Evolutionary conservation across 2,113 vertebrate genomes (phyloP), one percentile per base, ranked within the genome.

Genomic region (Cephalopholis sonnerati): DNA sequence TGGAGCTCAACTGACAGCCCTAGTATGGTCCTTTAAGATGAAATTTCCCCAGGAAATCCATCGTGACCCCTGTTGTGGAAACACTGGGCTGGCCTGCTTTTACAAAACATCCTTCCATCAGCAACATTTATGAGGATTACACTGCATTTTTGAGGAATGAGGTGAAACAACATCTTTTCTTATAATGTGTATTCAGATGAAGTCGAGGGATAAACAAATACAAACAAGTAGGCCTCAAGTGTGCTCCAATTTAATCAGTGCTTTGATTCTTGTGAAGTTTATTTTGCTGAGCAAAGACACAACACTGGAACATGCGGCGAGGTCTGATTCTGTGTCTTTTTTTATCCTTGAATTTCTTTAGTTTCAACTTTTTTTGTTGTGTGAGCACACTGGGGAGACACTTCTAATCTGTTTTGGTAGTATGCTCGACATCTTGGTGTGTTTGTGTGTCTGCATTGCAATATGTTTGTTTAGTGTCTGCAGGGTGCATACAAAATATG

Each of bases 401-500:
- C 66, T 68, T 50, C 25, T 61, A 64, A 46, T 77, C 39, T 73
- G 25, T 63, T 69, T 71, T 27, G 39, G 48, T 25, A 13, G n/a
- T 44, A 16, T 27, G 39, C 54, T 24, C 50, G 72, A 70, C 65
- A 36, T 27, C 36, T 12, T 67, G 58, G 29, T 53, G 39, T 46
- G n/a, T 25, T 27, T 63, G 48, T 17, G 10, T 51, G 20, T 53
- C 10, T 29, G 12, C 46, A 25, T 24, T 32, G 46, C 36, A 46
- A 58, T 20, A 51, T 62, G 57, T 83, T 74, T 54, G 84, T 58
- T 80, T 88, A 59, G 51, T 68, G 54, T 78, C 77, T 79, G 63
- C 53, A 53, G 69, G 55, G 29, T 36, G 72, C 57, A 65, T 29
- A 24, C 55, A 76, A 27, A 55, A 70, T 72, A 51, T 48, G 59